Evolutionary conservation across 1,140 invertebrate species (phyloP), one percentile per base, ranked within the genome.

Genomic region (Halictus rubicundus): DNA sequence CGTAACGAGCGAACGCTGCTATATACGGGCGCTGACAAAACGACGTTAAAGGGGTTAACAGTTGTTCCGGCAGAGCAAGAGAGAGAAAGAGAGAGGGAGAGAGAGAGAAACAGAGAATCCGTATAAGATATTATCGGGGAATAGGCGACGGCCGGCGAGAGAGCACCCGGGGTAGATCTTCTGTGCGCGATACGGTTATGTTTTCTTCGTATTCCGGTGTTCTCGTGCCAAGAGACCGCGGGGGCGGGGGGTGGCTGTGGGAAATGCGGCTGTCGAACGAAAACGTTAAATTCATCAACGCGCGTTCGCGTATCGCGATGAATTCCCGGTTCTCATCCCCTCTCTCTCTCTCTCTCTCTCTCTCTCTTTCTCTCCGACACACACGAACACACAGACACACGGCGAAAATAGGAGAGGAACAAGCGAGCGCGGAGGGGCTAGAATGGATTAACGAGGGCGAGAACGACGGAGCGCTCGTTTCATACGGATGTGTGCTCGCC

Each of bases 361-460:
- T 46, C 42, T 46, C 42, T 46, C 42, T 46, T 9, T 46, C 10
- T 46, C 42, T 46, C 42, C 12, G 10, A 9, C 42, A 12, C 19
- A 5, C 42, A 23, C 37, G 54, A 2, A 65, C 49, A 7, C 27
- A 32, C 3, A 32, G 3, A 32, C 32, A 5, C 32, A 5, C 3
- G 32, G 27, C n/a, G 23, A 23, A 46, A 59, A 46, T 60, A 49
- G 49, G 16, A 19, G 49, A 57, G 12, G 21, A 72, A 32, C 21
- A 25, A 46, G n/a, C 19, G 16, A 1, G 19, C 49, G 19, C 49
- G 49, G 49, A 57, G 9, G 16, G n/a, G 54, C 37, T 49, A 79
- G 54, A 79, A 73, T 57, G 63, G n/a, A 79, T 74, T 66, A 74
- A 66, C 78, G 63, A 60, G 27, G 37, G 37, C 61, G 70, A 74